These are phyloP conservation scores for Eidolon helvum DNA, from an alignment of 2,113 vertebrate genomes.

Conservation along the genomic window DNA sequence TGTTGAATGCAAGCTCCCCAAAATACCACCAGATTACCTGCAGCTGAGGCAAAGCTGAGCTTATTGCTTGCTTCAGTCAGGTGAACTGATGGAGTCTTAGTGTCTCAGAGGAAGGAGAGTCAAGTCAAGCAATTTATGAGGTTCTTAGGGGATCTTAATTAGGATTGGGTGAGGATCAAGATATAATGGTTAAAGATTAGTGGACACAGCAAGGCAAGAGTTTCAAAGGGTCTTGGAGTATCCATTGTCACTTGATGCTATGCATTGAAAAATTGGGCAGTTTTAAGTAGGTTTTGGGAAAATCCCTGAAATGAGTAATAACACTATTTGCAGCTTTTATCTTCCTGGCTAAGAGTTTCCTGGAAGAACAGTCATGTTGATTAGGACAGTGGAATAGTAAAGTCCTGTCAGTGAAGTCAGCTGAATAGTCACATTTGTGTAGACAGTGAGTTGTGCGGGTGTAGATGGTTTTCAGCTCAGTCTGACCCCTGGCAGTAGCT, in stretches of 20 bases:
- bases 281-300: not conserved
- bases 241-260: not conserved
- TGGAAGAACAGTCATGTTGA: not conserved
- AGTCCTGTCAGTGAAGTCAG: not conserved
- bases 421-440: not conserved
- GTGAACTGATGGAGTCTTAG: not conserved
- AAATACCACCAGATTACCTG: not conserved
- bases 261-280: not conserved
- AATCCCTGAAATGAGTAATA: not conserved
- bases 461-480: not conserved
- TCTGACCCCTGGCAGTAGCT: not conserved
- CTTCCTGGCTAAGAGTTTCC: not conserved
- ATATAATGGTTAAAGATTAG: not conserved
- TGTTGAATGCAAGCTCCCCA: not conserved
- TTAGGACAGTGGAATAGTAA: not conserved
- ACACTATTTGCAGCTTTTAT: not conserved
- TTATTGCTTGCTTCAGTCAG: too few species aligned
- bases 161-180: not conserved
- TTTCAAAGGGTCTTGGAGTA: not conserved
- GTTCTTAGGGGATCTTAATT: not conserved
- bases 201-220: not conserved
- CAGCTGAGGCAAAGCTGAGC: not conserved
- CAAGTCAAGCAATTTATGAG: not conserved
- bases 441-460: not conserved
- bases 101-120: not conserved